Evolutionary conservation across 2,888 invertebrate species (phyloP).

Genomic region (Endomychus coccineus): DNA sequence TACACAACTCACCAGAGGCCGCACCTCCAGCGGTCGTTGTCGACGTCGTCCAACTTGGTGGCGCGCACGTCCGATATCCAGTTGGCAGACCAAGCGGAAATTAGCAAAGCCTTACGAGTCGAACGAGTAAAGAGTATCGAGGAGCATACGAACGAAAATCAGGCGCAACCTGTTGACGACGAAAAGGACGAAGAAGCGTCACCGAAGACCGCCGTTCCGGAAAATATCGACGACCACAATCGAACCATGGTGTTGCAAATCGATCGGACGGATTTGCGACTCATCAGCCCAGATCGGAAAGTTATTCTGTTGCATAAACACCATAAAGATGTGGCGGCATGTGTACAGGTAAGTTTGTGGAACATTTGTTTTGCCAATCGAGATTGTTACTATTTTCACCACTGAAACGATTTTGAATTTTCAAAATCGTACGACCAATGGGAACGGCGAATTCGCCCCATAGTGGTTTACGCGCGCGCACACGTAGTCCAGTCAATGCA

Average conservation of each 20-base stretch:
- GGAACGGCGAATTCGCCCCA: too few species aligned
- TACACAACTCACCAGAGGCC: constrained; percentile 12
- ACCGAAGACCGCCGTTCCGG: neutral
- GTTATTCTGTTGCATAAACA: constrained; percentile 80
- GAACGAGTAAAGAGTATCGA: constrained; percentile 5
- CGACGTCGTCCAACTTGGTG: constrained; percentile 25
- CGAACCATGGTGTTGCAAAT: constrained; percentile 92
- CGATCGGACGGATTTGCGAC: constrained; percentile 74
- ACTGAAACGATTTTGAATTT: too few species aligned
- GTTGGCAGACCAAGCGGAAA: constrained; percentile 2
- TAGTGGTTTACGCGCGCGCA: too few species aligned
- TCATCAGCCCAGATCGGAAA: constrained; percentile 91
- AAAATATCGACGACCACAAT: constrained; percentile 61
- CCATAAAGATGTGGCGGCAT: constrained; percentile 82
- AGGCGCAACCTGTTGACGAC: constrained; percentile 13
- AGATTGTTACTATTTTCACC: too few species aligned
- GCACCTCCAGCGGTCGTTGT: constrained; percentile 29
- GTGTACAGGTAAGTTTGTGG: constrained; percentile 63
- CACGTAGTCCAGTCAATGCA: too few species aligned
- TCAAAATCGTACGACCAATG: too few species aligned
- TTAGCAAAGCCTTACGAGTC: constrained; percentile 2
- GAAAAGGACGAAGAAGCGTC: constrained; percentile 2
- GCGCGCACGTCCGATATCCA: constrained; percentile 6
- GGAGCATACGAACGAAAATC: constrained; percentile 9
- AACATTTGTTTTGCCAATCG: too few species aligned